phyloP scores from a whole-genome alignment of 2,797 vertebrate genomes.

The Anolis apletophallus region DNA sequence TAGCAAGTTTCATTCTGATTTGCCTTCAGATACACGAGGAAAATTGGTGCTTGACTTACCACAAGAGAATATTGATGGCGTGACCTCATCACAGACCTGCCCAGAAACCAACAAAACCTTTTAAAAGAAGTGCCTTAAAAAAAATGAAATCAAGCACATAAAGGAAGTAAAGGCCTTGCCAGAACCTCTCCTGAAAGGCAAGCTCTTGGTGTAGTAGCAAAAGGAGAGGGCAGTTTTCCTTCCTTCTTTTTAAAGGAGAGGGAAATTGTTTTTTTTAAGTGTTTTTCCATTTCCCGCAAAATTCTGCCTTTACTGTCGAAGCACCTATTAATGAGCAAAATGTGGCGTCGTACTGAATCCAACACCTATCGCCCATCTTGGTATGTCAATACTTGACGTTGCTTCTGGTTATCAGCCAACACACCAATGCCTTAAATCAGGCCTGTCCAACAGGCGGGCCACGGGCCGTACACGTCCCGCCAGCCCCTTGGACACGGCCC shows the following conservation, averaged over 20 bases:
- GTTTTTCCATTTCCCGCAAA: neutral
- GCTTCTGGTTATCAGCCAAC: too few species aligned
- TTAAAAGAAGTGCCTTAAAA: conserved; percentile 16
- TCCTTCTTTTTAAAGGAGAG: too few species aligned
- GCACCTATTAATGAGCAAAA: too few species aligned
- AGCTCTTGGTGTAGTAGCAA: neutral
- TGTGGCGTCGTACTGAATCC: too few species aligned
- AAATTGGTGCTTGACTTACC: conserved; percentile 60
- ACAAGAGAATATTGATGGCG: conserved; percentile 61
- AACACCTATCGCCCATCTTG: too few species aligned
- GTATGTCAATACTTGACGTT: too few species aligned
- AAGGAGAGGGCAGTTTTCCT: neutral
- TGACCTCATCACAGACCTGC: conserved; percentile 29
- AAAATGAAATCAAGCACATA: neutral
- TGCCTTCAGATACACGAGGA: conserved; percentile 58
- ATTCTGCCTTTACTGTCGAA: neutral
- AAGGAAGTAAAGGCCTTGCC: neutral
- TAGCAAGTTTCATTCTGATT: conserved; percentile 82
- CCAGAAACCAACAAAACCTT: conserved; percentile 43
- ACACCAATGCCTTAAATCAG: too few species aligned
- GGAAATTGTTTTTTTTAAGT: too few species aligned
- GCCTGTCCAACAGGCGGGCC: too few species aligned
- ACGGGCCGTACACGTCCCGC: too few species aligned
- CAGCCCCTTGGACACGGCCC: too few species aligned
- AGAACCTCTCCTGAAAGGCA: neutral